phyloP scores from a whole-genome alignment of 2,797 vertebrate species.

The Tapera naevia region DNA sequence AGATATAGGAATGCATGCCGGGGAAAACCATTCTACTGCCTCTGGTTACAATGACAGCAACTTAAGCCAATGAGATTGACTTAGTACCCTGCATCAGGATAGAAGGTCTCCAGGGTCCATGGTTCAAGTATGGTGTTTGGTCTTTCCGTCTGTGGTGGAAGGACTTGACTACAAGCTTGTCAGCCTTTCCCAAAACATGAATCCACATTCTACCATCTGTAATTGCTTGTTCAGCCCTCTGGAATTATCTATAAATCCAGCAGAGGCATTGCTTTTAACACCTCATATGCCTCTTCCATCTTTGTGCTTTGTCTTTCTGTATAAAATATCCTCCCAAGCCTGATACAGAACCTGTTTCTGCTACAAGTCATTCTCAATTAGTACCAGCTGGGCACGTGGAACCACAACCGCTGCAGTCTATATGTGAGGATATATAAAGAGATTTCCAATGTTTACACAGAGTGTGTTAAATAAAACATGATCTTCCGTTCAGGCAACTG shows the following conservation, averaged over 20 bases:
- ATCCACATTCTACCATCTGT: background rate
- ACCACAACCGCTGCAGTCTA: background rate
- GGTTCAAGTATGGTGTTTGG: background rate
- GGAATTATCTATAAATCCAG: background rate
- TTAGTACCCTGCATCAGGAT: background rate
- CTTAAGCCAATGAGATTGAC: background rate
- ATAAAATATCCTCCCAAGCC: background rate
- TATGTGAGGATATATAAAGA: background rate
- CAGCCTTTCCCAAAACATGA: background rate
- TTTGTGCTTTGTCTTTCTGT: background rate
- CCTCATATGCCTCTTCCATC: background rate
- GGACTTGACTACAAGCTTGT: background rate
- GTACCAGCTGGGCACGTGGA: background rate
- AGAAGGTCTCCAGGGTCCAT: background rate
- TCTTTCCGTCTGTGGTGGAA: background rate
- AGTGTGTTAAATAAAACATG: background rate
- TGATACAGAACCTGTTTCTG: background rate
- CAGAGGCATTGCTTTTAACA: background rate
- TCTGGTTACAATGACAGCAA: background rate
- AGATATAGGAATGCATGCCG: background rate
- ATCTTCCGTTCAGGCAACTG: background rate
- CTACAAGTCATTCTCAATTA: background rate
- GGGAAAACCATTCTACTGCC: background rate
- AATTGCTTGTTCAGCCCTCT: conserved; percentile 7
- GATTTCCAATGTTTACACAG: background rate